Base-by-base conservation (phyloP, 2,113 vertebrate species). In the Callocephalon fimbriatum region DNA sequence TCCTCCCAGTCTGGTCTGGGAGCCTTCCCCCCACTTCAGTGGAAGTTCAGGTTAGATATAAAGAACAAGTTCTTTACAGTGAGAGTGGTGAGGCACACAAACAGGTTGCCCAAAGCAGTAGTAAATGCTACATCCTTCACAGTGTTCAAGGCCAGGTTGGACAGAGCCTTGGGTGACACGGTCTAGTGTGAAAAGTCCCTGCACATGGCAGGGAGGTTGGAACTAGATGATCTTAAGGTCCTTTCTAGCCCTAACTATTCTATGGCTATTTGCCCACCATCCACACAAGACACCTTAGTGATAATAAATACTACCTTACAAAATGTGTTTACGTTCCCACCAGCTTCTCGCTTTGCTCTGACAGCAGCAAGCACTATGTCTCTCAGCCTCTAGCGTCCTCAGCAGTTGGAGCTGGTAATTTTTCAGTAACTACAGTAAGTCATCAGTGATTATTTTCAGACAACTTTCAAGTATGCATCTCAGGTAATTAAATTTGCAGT, bases 401-500 rank as follows among this genome's bases (percentile, higher is more conserved):
- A 53, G 53, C 40, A 76, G 53, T 42, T 71, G 54, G 13, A 95
- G 40, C n/a, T 88, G 75, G 32, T 80, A 58, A 50, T 90, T 88
- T 87, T 85, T 87, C 45, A 26, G 23, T 70, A 62, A 62, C 58
- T 68, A 47, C 63, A 82, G 5, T 70, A 83, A 90, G 50, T 90
- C 0, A 0, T 88, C 29, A 63, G 54, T 90, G 37, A 44, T 80
- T 88, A 70, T 83, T 92, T 86, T 79, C 87, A 77, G 85, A 59
- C 63, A 90, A 88, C 78, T 96, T 92, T 94, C 37, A 58, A 83
- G 93, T 75, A 88, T 83, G 90, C 58, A 88, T 90, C 93, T 96
- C 79, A 93, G 87, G n/a, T 94, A 91, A 94, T 95, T 96, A 95
- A 79, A 92, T 80, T 94, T 94, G 53, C 88, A 86, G 10, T 58